Evolutionary conservation across 2,113 vertebrate species (phyloP), one percentile per base, ranked within the genome.

Genomic region (Glareola pratincola): DNA sequence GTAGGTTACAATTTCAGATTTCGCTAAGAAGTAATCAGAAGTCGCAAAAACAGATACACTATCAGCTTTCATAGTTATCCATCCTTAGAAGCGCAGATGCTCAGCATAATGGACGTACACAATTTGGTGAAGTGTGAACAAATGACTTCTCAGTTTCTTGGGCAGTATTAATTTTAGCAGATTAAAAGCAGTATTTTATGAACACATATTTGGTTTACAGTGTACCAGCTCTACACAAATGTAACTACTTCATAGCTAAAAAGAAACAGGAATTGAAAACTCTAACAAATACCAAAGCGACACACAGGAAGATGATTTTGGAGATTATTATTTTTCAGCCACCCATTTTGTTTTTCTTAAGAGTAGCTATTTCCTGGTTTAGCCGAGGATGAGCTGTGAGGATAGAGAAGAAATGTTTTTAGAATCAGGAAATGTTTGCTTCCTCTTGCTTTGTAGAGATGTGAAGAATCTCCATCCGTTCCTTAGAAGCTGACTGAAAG

Each of bases 381-480:
- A 92, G 76, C 54, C 34, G 22, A 94, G 62, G 54, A 93, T 85
- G 48, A 87, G 23, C 29, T 51, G 18, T 37, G 43, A 13, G 39
- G 43, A 87, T 43, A 71, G 36, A 45, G 56, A 88, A 83, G 45
- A 91, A 47, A 59, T n/a, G 56, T 47, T 91, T 96, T 95, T 76
- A 93, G 92, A 90, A 83, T 92, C 67, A 94, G 96, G 93, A 97
- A 97, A 94, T 12, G 37, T 84, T 97, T 94, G 64, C 66, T 97
- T 96, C 94, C 79, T 95, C 76, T 71, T 87, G 50, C 78, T 91
- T 74, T 84, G 48, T 15, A 54, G 57, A 89, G 20, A 83, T 80
- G 82, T 21, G 32, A 89, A 72, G 57, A 92, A 84, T 15, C 39
- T 89, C 73, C n/a, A 59, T 9, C 57, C 36, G 26, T 47, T 82